phyloP scores from a whole-genome alignment of 2,888 invertebrate genomes.

The Tridacna gigas region DNA sequence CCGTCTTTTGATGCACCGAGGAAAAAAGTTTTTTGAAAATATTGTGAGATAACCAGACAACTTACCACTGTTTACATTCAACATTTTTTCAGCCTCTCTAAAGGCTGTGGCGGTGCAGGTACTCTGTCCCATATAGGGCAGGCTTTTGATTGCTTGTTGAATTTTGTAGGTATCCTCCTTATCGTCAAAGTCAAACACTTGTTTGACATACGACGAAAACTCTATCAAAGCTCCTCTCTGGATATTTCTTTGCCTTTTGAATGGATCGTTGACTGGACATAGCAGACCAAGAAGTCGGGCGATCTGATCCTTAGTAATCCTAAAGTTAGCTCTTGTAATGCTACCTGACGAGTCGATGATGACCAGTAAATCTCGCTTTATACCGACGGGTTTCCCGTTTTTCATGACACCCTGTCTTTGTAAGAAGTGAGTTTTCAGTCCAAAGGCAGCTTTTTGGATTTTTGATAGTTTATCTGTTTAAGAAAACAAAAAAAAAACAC shows the following conservation, averaged over 20 bases:
- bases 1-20: too few species aligned
- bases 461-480: neutral
- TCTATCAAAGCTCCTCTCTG: constrained; percentile 18
- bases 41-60: too few species aligned
- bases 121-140: neutral
- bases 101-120: constrained; percentile 36
- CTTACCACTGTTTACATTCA: constrained; percentile 12
- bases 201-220: constrained; percentile 7
- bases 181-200: constrained; percentile 34
- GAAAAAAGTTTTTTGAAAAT: too few species aligned
- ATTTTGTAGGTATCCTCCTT: constrained; percentile 12
- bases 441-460: neutral
- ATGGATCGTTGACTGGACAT: constrained; percentile 20
- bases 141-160: constrained; percentile 9
- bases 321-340: neutral
- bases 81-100: constrained; percentile 2
- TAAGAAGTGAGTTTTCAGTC: constrained; percentile 1
- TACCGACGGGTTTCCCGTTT: constrained; percentile 14
- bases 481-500: neutral
- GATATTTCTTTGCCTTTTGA: neutral
- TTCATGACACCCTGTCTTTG: neutral
- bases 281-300: constrained; percentile 18
- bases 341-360: constrained; percentile 28
- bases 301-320: neutral
- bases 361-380: constrained; percentile 11